A percentile compares a stretch with the other conserved stretches of the same genome.
Evolutionary conservation across 2,113 vertebrate species (phyloP).

Genomic region (Coregonus clupeaformis): DNA sequence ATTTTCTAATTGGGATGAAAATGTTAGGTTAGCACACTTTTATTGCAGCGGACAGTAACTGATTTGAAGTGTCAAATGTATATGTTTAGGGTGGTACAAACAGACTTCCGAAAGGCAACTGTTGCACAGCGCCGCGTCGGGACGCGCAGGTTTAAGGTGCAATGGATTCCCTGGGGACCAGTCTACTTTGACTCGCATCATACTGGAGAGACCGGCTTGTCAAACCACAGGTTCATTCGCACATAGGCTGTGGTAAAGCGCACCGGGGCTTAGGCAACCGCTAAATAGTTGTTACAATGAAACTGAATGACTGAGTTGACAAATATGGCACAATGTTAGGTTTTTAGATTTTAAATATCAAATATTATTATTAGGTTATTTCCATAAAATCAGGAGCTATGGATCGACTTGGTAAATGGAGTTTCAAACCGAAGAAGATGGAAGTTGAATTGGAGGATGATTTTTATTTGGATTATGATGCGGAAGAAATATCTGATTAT

Average conservation of each 20-base stretch:
- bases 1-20: no score
- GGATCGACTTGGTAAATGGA: slow-evolving; percentile 62
- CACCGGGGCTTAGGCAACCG: not conserved
- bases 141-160: slow-evolving; percentile 16
- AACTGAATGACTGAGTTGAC: not conserved
- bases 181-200: slow-evolving; percentile 1
- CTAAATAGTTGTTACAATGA: not conserved
- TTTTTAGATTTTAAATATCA: not conserved
- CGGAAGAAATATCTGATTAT: slow-evolving; percentile 65
- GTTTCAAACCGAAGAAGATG: slow-evolving; percentile 50
- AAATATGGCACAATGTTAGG: not conserved
- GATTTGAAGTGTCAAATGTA: not conserved
- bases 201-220: not conserved
- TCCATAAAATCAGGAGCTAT: slow-evolving; percentile 34
- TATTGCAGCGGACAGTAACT: not conserved
- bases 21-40: not conserved
- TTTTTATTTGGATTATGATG: slow-evolving; percentile 68
- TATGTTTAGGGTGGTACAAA: no score
- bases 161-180: slow-evolving; percentile 16
- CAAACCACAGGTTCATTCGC: not conserved
- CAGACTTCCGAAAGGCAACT: no score
- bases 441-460: slow-evolving; percentile 65
- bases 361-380: not conserved
- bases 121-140: slow-evolving; percentile 45
- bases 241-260: not conserved